These are phyloP conservation scores for Marcusenius ussheri DNA, from an alignment of 2,113 vertebrate species.

Conservation along the genomic window DNA sequence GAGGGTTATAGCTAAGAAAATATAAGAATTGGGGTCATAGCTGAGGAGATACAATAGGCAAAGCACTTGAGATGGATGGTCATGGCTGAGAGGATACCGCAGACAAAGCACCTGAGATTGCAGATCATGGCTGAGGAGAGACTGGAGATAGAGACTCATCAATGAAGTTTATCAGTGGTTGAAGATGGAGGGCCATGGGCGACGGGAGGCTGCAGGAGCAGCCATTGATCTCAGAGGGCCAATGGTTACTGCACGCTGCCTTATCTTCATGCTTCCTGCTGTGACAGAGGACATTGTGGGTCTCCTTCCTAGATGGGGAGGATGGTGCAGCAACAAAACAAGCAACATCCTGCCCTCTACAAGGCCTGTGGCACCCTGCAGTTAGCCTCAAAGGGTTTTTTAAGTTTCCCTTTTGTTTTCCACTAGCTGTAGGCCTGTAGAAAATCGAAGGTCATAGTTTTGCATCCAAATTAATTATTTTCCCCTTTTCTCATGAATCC, in stretches of 20 bases:
- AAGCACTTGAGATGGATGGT: too few species aligned
- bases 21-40: too few species aligned
- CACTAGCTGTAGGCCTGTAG: not conserved
- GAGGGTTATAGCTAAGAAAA: not conserved
- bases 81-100: not conserved
- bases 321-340: slow-evolving; percentile 7
- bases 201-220: not conserved
- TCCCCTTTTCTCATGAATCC: not conserved
- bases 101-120: too few species aligned
- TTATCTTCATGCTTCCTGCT: slow-evolving; percentile 29
- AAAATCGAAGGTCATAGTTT: not conserved
- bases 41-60: too few species aligned
- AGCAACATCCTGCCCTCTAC: not conserved
- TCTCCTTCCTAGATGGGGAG: not conserved
- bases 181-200: not conserved
- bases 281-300: slow-evolving; percentile 8
- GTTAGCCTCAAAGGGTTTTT: not conserved
- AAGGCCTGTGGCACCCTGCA: not conserved
- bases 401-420: not conserved
- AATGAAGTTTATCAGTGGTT: not conserved
- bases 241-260: slow-evolving; percentile 28
- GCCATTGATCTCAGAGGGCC: not conserved
- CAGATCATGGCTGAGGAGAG: not conserved
- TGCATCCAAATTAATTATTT: not conserved
- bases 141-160: not conserved